Conservation (phyloP, 2,797 vertebrate genomes). For the Hoplostethus atlanticus region DNA sequence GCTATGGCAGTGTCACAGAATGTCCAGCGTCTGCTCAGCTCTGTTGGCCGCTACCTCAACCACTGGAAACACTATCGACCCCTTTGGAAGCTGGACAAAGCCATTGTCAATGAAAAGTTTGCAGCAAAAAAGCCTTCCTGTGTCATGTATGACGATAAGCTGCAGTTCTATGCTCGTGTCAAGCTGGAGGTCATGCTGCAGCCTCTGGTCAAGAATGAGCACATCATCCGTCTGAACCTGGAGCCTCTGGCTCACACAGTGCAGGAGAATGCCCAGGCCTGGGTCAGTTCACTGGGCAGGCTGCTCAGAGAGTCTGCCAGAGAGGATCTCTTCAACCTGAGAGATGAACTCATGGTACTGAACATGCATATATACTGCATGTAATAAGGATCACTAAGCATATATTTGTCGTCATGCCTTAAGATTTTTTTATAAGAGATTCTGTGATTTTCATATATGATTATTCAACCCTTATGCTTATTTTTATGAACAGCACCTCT, state of each 20-base stretch:
- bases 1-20: conserved; percentile 86
- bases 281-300: conserved; percentile 88
- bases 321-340: conserved; percentile 87
- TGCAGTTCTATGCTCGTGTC: conserved; percentile 88
- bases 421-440: background rate
- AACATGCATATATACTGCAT: background rate
- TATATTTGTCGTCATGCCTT: background rate
- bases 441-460: background rate
- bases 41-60: conserved; percentile 83
- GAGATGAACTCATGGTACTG: conserved; percentile 88
- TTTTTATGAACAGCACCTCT: conserved; percentile 80
- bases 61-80: conserved; percentile 90
- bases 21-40: conserved; percentile 84
- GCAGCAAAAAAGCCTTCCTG: conserved; percentile 88
- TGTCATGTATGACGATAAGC: conserved; percentile 89
- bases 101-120: conserved; percentile 88
- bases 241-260: conserved; percentile 84
- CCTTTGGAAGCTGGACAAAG: conserved; percentile 92
- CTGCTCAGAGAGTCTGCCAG: conserved; percentile 89
- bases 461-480: conserved; percentile 1
- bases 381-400: background rate
- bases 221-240: conserved; percentile 88
- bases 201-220: conserved; percentile 84
- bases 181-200: conserved; percentile 84
- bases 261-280: conserved; percentile 86